These are phyloP conservation scores for Hippolais icterina DNA, from an alignment of 2,113 vertebrate species.

Conservation along the genomic window DNA sequence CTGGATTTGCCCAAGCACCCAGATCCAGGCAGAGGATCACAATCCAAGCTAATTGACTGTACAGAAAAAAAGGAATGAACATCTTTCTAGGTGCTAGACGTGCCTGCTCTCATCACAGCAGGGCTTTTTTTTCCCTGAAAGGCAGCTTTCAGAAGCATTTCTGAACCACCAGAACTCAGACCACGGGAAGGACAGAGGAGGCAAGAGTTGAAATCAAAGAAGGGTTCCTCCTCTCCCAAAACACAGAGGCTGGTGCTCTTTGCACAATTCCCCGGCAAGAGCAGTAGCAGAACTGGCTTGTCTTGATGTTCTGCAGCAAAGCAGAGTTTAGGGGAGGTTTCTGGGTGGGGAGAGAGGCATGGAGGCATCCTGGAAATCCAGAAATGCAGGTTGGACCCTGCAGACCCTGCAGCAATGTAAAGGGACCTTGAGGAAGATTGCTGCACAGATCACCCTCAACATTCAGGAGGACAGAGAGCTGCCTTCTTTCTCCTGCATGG, in stretches of 20 bases:
- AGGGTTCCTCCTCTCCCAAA: not conserved
- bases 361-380: conserved; percentile 28
- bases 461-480: not conserved
- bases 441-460: accelerated
- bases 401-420: not conserved
- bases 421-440: not conserved
- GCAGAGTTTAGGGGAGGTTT: not conserved
- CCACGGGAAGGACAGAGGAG: not conserved
- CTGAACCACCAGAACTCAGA: not conserved
- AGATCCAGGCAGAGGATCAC: not conserved
- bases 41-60: accelerated
- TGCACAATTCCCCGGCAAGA: not conserved
- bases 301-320: not conserved
- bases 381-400: conserved; percentile 33
- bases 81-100: accelerated
- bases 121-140: accelerated
- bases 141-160: not conserved
- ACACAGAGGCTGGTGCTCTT: not conserved
- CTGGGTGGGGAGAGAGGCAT: not conserved
- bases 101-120: not conserved
- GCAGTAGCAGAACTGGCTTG: conserved; percentile 28
- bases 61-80: not conserved
- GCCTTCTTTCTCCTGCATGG: not conserved
- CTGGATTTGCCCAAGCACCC: accelerated
- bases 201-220: not conserved